Evolutionary conservation across 23 tunicate species (phyloP).

Genomic region (Trididemnum nubilum): DNA sequence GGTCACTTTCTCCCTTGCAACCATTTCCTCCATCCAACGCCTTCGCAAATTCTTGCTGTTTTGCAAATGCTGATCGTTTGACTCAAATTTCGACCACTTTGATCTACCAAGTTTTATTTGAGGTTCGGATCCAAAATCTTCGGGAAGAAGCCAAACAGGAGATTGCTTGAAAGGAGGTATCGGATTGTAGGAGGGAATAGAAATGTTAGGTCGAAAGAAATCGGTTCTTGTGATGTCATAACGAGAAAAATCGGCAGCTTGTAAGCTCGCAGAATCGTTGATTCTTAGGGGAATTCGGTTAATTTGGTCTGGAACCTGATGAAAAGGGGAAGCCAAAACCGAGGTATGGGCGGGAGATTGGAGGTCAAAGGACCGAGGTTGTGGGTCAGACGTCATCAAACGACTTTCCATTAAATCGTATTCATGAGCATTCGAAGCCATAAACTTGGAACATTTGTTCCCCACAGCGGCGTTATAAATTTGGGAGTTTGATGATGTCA

Average conservation of each 20-base stretch:
- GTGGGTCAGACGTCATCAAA: not conserved
- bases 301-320: not conserved
- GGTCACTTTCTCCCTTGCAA: conserved; percentile 19
- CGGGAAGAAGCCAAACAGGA: too few species aligned
- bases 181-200: too few species aligned
- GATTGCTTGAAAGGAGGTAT: too few species aligned
- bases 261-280: not conserved
- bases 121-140: not conserved
- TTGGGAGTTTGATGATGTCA: not conserved
- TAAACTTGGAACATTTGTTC: not conserved
- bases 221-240: too few species aligned
- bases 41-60: conserved; percentile 2
- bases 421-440: not conserved
- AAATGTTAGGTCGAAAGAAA: too few species aligned
- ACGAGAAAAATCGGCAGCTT: too few species aligned
- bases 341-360: not conserved
- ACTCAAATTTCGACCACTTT: conserved; percentile 26
- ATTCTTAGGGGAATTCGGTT: not conserved
- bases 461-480: not conserved
- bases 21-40: conserved; percentile 44
- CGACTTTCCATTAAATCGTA: not conserved
- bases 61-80: conserved; percentile 34
- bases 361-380: not conserved
- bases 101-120: not conserved
- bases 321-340: not conserved